These are phyloP conservation scores for Propithecus coquereli DNA, from an alignment of 2,113 vertebrate species.

Conservation along the genomic window DNA sequence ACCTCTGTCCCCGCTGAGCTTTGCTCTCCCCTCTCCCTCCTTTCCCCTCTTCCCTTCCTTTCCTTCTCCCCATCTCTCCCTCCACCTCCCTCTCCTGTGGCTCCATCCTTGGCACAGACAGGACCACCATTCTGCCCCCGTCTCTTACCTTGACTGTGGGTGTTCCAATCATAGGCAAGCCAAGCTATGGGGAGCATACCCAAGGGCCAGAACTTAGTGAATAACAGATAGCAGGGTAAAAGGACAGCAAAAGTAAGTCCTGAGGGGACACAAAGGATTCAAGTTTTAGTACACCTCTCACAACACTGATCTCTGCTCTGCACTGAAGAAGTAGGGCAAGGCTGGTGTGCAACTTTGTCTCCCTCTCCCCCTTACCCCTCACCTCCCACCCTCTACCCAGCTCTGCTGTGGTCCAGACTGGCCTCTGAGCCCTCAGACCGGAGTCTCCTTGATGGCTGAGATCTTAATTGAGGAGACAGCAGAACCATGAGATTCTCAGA, in stretches of 20 bases:
- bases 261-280: constrained; percentile 56
- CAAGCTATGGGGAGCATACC: constrained; percentile 83
- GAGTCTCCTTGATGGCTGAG: not conserved
- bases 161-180: constrained; percentile 89
- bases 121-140: not conserved
- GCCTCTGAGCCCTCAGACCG: not conserved
- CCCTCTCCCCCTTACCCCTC: not conserved
- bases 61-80: not conserved
- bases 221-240: constrained; percentile 78
- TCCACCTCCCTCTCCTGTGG: not conserved
- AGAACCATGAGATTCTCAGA: not conserved
- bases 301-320: not conserved
- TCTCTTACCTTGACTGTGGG: constrained; percentile 73
- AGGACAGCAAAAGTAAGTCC: not conserved
- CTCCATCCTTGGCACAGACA: not conserved
- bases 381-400: not conserved
- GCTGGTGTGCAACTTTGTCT: not conserved
- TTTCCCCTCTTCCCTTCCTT: not conserved
- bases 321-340: not conserved
- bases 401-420: not conserved
- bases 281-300: not conserved
- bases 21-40: not conserved
- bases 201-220: constrained; percentile 86
- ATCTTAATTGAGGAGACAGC: not conserved
- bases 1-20: not conserved